Evolutionary conservation across 1,140 invertebrate genomes (phyloP), one percentile per base, ranked within the genome.

Genomic region (Colletes latitarsis): DNA sequence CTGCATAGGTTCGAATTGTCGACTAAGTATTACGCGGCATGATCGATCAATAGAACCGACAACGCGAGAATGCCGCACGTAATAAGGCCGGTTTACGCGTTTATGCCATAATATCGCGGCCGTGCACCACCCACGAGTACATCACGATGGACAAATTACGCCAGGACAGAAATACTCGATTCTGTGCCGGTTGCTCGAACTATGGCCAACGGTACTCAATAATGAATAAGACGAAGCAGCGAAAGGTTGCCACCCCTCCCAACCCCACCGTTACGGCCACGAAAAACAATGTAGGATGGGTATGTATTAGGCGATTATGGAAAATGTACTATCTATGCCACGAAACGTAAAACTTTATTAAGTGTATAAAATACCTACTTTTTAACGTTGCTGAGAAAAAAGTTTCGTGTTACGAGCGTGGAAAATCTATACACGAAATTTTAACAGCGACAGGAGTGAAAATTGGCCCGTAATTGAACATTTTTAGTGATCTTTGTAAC

Each of bases 121-220:
- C 63, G 41, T 46, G 2, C 12, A n/a, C 55, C 30, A 72, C 8
- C 68, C 17, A 17, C 64, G 64, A 8, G n/a, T n/a, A 41, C 41
- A 67, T 67, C 19, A 30, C 68, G 30, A 53, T 68, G 46, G 12
- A 68, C 67, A 21, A 68, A 76, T 66, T 68, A 68, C 49, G 17
- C 12, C 9, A n/a, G 17, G 6, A 17, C 8, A 21, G 39, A 6
- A 41, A 67, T 52, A 15, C 43, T 53, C 30, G 19, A 21, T 63
- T 41, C 30, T 39, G 60, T 63, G 12, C 60, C 21, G 39, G 5
- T 41, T 39, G 60, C 30, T 30, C 21, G 21, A 14, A 14, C 12
- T 62, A 39, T 4, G 21, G 60, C 21, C 60, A 14, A 15, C 1
- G 14, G 30, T 63, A 14, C 21, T 63, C 60, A 41, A 63, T 63